Evolutionary conservation across 1,140 invertebrate species (phyloP), one percentile per base, ranked within the genome.

Genomic region (Apis florea): DNA sequence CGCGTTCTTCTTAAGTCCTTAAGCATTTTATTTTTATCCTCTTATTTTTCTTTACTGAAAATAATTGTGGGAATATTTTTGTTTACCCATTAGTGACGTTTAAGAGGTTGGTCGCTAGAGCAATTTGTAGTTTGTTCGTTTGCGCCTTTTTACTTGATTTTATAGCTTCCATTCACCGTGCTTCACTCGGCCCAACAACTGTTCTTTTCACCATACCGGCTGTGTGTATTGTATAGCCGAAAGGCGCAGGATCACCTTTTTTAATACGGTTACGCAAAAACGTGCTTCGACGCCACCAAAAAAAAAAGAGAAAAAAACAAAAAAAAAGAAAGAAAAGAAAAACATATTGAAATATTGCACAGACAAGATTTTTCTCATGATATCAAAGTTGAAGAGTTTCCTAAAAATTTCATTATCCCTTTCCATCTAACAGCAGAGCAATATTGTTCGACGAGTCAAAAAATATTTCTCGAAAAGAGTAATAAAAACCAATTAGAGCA

Each of bases 401-500:
- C 24, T 68, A 12, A 31, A 73, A 75, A 75, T 75, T 73, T 67
- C 54, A 81, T 81, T 81, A 67, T 47, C 21, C 13, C 21, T 9
- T 8, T 58, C 12, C 19, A 40, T 56, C 53, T 10, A n/a, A 51
- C 21, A 56, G 4, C 54, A 53, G 2, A 17, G 24, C 17, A 63
- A 63, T 63, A 63, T 80, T 67, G 78, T 64, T 80, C 78, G 49
- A 51, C 71, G 53, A 68, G 53, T n/a, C 72, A 54, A 49, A 67
- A 73, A 75, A 75, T 75, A 81, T 67, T 75, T 26, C 71, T 66
- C 63, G 72, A 67, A 75, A 56, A 68, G 71, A 81, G 72, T 81
- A 75, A 81, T 81, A 81, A 81, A 75, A 81, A 81, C 51, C 79
- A 81, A 81, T 81, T 81, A 81, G 40, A 56, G 54, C 19, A 58